These are phyloP conservation scores for Agrypnia vestita DNA, from an alignment of 1,140 invertebrate species.

Conservation along the genomic window DNA sequence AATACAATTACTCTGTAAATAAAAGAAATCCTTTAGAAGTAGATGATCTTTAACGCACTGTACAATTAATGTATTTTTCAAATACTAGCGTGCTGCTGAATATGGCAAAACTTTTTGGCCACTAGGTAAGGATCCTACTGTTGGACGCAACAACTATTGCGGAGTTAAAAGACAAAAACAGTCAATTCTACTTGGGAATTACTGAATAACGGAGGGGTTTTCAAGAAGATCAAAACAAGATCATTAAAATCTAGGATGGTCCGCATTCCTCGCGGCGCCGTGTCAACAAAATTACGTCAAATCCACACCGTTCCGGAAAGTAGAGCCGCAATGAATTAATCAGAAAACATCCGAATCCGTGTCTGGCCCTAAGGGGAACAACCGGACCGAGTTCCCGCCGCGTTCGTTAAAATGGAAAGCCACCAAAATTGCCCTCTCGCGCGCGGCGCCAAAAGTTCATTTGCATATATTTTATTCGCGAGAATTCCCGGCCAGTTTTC, in stretches of 20 bases:
- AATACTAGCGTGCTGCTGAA: no score
- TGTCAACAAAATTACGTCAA: constrained; percentile 19
- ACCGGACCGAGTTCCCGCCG: neutral
- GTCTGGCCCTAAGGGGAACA: constrained; percentile 21
- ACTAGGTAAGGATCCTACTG: no score
- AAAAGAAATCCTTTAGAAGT: no score
- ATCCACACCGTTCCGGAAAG: constrained; percentile 7
- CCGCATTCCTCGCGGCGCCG: constrained; percentile 17
- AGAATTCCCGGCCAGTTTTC: constrained; percentile 48
- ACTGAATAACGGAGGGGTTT: no score
- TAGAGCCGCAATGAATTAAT: neutral
- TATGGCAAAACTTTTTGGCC: no score
- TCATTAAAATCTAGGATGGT: constrained; percentile 1
- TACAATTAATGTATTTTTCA: no score
- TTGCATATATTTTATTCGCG: constrained; percentile 50
- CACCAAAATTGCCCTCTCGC: constrained; percentile 19
- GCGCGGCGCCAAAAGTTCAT: constrained; percentile 31
- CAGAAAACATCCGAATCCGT: neutral
- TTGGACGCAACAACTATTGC: no score
- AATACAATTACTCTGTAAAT: no score
- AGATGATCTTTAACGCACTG: no score
- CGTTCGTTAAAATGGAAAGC: constrained; percentile 41
- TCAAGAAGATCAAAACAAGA: neutral
- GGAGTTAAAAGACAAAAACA: no score
- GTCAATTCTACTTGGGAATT: no score